A percentile compares a stretch with the other conserved stretches of the same genome.
phyloP scores from a whole-genome alignment of 2,113 vertebrate species.

The Petroica traversi region DNA sequence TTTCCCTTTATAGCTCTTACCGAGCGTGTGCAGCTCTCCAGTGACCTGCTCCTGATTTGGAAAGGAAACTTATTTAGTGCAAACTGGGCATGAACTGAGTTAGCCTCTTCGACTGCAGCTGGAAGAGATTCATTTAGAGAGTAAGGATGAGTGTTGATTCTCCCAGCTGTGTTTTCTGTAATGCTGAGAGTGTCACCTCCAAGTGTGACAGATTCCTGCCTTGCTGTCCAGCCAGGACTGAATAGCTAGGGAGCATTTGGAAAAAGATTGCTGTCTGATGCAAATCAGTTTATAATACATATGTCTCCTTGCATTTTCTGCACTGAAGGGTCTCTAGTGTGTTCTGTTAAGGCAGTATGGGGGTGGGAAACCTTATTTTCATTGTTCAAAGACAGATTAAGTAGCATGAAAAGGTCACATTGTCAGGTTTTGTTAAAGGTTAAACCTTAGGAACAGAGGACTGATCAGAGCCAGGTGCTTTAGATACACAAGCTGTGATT shows the following conservation, averaged over 20 bases:
- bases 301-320: not conserved
- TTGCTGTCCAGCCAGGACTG: not conserved
- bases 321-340: not conserved
- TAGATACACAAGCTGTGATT: not conserved
- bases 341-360: not conserved
- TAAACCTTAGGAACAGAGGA: not conserved
- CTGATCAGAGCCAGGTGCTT: not conserved
- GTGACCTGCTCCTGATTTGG: constrained; percentile 16
- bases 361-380: not conserved
- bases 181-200: not conserved
- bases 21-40: not conserved
- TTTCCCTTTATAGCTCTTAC: not conserved
- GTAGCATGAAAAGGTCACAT: not conserved
- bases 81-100: not conserved
- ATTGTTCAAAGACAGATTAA: not conserved
- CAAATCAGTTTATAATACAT: not conserved
- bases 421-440: not conserved
- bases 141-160: not conserved
- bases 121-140: not conserved
- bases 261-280: not conserved
- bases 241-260: not conserved
- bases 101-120: not conserved
- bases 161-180: not conserved
- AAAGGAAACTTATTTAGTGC: not conserved
- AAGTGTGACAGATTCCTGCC: not conserved